Evolutionary conservation across 2,797 vertebrate genomes (phyloP), one percentile per base, ranked within the genome.

Genomic region (Etheostoma perlongum): DNA sequence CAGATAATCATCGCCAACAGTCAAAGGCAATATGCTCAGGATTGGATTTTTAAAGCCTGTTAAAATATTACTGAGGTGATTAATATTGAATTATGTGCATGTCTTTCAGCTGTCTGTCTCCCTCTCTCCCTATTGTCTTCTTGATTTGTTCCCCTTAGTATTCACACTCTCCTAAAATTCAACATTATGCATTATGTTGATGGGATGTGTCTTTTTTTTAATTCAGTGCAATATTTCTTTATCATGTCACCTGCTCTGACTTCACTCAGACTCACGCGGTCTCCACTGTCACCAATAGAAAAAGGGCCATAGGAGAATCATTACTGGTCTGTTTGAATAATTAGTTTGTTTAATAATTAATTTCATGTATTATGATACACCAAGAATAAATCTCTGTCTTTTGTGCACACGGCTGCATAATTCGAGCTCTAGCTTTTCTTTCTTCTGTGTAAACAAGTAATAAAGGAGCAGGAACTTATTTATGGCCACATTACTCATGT

Each of bases 41-140:
- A 95, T 95, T 95, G 93, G 94, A 95, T 95, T 95, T 95, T 95
- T 95, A 95, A 93, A 94, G 93, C 85, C 94, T 96, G 91, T 94
- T 95, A 93, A 96, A 96, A 96, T 96, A 96, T 96, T 96, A 96
- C 94, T 95, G 94, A 96, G 94, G 86, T 95, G 93, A 95, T 96
- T 94, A 96, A 95, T 95, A 95, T 95, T 96, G 92, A 95, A 95
- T 94, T 94, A 92, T 92, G 91, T 77, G 76, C 88, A 90, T 92
- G 91, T 94, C 92, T 91, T 89, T 89, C 86, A 93, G 85, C 93
- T 88, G 90, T 93, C 94, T 90, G 83, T 92, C 88, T 91, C 77
- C 84, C 67, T 79, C 75, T 75, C 67, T 84, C 77, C 66, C 77
- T 61, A 67, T 88, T 88, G 54, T 84, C 67, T 59, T 80, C 83